phyloP scores from a whole-genome alignment of 2,888 invertebrate genomes.

The Ichneumoninae sp. region DNA sequence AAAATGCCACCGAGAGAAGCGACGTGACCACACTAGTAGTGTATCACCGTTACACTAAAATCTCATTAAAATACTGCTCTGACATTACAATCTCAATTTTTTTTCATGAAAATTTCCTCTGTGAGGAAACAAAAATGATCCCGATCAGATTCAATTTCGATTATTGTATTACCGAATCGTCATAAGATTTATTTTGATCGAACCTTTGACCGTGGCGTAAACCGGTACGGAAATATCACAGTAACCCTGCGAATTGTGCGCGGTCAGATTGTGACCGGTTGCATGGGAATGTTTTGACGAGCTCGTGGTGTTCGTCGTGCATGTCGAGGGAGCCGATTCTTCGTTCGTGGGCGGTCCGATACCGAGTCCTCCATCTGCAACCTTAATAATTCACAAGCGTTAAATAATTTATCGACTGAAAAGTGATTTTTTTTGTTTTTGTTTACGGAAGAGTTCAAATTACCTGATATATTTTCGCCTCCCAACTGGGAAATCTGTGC shows the following conservation, averaged over 20 bases:
- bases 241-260: slow-evolving; percentile 90
- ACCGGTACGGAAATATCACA: slow-evolving; percentile 97
- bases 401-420: neutral
- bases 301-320: slow-evolving; percentile 79
- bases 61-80: no score
- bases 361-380: slow-evolving; percentile 83
- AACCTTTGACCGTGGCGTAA: slow-evolving; percentile 96
- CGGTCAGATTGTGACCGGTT: slow-evolving; percentile 81
- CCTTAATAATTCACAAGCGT: slow-evolving; percentile 70
- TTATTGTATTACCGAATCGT: neutral
- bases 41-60: no score
- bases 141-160: no score
- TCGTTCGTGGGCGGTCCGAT: slow-evolving; percentile 82
- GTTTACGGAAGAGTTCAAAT: slow-evolving; percentile 64
- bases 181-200: neutral
- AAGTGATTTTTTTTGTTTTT: neutral
- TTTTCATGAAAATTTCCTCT: no score
- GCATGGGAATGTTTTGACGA: slow-evolving; percentile 83
- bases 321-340: slow-evolving; percentile 80
- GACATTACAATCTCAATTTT: no score
- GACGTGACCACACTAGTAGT: no score
- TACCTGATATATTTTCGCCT: slow-evolving; percentile 97
- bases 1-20: no score
- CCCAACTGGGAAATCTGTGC: slow-evolving; percentile 97
- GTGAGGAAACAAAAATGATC: no score